Conservation (phyloP, 2,888 invertebrate genomes). For the Alloscopus bannaensis region DNA sequence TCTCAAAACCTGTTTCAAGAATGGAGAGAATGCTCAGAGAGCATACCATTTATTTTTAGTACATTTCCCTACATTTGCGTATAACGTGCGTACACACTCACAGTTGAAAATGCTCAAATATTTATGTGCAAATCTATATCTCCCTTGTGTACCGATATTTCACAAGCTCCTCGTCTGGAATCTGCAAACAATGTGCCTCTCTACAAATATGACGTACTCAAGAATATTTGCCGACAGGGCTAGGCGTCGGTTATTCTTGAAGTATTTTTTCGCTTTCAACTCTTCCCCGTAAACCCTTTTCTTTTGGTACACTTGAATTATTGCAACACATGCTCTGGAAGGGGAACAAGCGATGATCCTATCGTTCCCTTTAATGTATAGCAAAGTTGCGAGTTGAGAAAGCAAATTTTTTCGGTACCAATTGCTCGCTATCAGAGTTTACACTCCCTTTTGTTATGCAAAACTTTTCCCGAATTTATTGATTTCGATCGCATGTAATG, state of each 20-base stretch:
- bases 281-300: slow-evolving; percentile 23
- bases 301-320: slow-evolving; percentile 39
- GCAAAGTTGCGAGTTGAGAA: not conserved
- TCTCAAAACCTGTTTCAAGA: too few relatives aligned
- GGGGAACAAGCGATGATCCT: not conserved
- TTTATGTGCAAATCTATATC: too few relatives aligned
- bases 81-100: too few relatives aligned
- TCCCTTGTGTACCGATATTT: not conserved
- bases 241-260: slow-evolving; percentile 56
- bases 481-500: slow-evolving; percentile 65
- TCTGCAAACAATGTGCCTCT: not conserved
- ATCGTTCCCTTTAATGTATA: too few relatives aligned
- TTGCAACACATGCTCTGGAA: slow-evolving; percentile 16
- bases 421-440: slow-evolving; percentile 22
- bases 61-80: too few relatives aligned
- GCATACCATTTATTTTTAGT: too few relatives aligned
- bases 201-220: slow-evolving; percentile 33
- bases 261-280: slow-evolving; percentile 43
- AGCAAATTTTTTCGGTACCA: not conserved
- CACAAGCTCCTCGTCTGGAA: slow-evolving; percentile 3
- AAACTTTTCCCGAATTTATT: slow-evolving; percentile 55
- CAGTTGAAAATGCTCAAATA: too few relatives aligned
- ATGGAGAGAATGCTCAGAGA: too few relatives aligned
- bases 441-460: slow-evolving; percentile 39
- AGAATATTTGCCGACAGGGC: slow-evolving; percentile 40